Percentiles rank a stretch among this genome's conserved stretches.
phyloP scores from a whole-genome alignment of 2,113 vertebrate species.

The Clarias magur region DNA sequence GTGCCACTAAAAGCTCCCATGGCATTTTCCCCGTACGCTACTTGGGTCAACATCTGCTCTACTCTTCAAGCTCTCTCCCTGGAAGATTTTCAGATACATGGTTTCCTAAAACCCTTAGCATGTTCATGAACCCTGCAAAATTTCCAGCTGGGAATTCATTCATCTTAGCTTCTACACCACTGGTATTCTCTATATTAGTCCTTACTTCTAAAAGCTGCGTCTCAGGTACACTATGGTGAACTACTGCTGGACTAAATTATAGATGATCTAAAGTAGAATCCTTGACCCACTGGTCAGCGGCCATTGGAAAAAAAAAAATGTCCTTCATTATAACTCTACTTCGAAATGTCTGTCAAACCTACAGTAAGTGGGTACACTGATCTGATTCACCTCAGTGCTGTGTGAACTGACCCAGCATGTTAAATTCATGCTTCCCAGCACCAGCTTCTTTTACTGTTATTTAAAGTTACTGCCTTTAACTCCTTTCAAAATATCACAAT shows the following conservation, averaged over 20 bases:
- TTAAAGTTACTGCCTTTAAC: background rate
- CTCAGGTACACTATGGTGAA: background rate
- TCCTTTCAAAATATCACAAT: background rate
- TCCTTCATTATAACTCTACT: slow-evolving; percentile 6
- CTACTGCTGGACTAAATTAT: background rate
- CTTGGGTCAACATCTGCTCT: background rate
- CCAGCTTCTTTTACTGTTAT: background rate
- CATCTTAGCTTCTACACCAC: background rate
- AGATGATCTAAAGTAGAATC: background rate
- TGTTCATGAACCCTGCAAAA: background rate
- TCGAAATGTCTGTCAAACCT: background rate
- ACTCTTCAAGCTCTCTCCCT: background rate
- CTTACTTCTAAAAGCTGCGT: background rate
- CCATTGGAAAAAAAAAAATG: background rate
- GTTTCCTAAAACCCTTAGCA: background rate
- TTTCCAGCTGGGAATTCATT: slow-evolving; percentile 8
- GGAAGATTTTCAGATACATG: background rate
- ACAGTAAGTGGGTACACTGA: background rate
- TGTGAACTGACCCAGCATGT: background rate
- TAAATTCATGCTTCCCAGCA: background rate
- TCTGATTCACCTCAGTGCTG: background rate
- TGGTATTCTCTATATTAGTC: background rate
- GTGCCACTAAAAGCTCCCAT: background rate
- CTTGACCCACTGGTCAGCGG: background rate
- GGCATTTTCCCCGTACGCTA: background rate